Base-by-base conservation (phyloP, 2,888 invertebrate genomes). In the Stenoptilia bipunctidactyla region DNA sequence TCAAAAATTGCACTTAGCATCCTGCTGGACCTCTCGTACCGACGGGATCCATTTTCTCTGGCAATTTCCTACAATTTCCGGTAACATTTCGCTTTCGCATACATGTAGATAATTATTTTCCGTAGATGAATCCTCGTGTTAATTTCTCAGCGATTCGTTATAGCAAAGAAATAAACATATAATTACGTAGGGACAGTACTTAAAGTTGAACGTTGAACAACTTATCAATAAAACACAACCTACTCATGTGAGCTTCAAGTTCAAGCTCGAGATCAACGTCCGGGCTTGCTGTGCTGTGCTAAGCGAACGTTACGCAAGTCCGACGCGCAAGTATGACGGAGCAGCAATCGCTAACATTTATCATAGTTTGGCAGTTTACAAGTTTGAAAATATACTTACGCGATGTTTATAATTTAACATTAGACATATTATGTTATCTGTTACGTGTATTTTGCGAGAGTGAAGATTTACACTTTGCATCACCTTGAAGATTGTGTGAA, bases 51-150 rank as follows among this genome's bases (percentile, higher is more conserved):
- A 80, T 82, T 82, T 82, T 79, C 80, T 80, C 74, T 69, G 72
- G 79, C 77, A 83, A 83, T 83, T 82, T 83, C 83, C 83, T 82
- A 79, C 77, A 82, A 83, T 82, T 80, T 83, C 83, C 83, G 83
- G 82, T 46, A 66, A 69, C 52, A 74, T 66, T 71, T 73, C 69
- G 62, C 69, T 69, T 68, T 67, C 69, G 67, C 71, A 67, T 64
- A 61, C 61, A 30, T 10, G 30, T 66, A 62, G 63, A 69, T 74
- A 76, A 72, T 77, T 61, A 72, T 76, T 77, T 75, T 69, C 63
- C 64, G 30, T 30, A 30, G 12, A 30, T 12, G 30, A 20, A 5
- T 20, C 20, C 30, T 12, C 30, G 10, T 10, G 25, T 9, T 25
- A 6, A 25, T 5, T 25, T 6, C 9, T 25, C 9, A 25, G 25